Base-by-base conservation (phyloP, 1,140 invertebrate genomes). In the Rhagoletis zephyria region DNA sequence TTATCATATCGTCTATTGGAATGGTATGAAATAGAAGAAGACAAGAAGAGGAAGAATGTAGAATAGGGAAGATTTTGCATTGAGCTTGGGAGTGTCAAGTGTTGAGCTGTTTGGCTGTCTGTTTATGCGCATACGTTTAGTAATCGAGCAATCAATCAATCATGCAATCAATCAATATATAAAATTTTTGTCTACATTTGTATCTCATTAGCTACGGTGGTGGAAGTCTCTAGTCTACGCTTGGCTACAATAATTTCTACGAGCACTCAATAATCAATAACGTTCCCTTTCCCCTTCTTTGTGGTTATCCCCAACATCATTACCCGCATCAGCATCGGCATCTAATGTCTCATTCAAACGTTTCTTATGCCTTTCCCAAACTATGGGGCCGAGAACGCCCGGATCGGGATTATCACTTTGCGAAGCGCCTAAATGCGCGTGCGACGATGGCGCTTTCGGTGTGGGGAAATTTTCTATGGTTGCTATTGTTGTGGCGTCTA, bases 311-410 rank as follows among this genome's bases (percentile, higher is more conserved):
- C 74, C 74, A 56, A 81, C 74, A 56, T 87, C 67, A 81, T 81
- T 81, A 88, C 87, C 87, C 87, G 89, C 86, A 91, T 92, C 90
- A 30, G 30, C 30, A 91, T 90, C 90, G 30, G 42, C 90, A 89
- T 86, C 90, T 89, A 87, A 90, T 4, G 64, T 90, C 56, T 88
- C 89, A 94, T 90, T 90, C 67, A 91, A 30, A 14, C 93, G 91
- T 89, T 95, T 93, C 88, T 94, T 94, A 90, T 96, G 96, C 74
- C 96, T 91, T 91, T 97, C 95, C 96, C 96, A 97, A 3, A 97
- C 96, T 67, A 97, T 93, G 0, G 97, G 97, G 0, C 96, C 96
- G 45, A 97, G 94, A n/a, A 97, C 95, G n/a, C 96, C 97, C 1
- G 96, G 96, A 94, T 97, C 96, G 89, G 92, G 90, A 89, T 92